These are phyloP conservation scores for Chymomyza fuscimana DNA, from an alignment of 2,888 invertebrate species.

Conservation along the genomic window DNA sequence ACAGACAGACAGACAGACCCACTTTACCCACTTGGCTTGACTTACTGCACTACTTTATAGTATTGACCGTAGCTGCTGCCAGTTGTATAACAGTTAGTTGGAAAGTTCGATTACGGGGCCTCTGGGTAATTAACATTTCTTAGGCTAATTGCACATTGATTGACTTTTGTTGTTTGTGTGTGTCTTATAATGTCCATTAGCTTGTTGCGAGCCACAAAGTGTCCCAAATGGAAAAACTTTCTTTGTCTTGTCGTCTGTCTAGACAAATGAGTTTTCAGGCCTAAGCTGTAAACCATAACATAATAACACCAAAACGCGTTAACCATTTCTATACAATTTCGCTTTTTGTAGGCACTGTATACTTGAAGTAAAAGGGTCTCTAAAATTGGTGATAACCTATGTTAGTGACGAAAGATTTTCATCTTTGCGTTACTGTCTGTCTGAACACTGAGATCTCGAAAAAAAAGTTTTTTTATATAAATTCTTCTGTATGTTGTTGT, in stretches of 20 bases:
- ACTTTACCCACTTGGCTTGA: constrained; percentile 15
- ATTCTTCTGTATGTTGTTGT: no score
- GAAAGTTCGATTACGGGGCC: constrained; percentile 7
- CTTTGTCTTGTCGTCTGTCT: constrained; percentile 6
- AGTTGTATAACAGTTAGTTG: background rate
- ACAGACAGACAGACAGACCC: no score
- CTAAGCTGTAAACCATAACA: constrained; percentile 4
- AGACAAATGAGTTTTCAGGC: constrained; percentile 2
- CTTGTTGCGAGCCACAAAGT: constrained; percentile 24
- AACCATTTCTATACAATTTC: background rate
- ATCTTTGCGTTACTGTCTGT: no score
- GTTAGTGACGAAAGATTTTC: no score
- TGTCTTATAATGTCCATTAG: constrained; percentile 56
- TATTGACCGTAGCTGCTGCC: constrained; percentile 15
- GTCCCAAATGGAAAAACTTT: constrained; percentile 9
- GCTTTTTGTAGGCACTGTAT: background rate
- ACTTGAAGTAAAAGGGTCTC: no score
- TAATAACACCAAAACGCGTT: constrained; percentile 4
- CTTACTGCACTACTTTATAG: constrained; percentile 64
- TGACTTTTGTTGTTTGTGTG: constrained; percentile 57
- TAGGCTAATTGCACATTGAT: constrained; percentile 68
- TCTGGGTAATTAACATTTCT: constrained; percentile 57
- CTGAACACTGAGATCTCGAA: no score
- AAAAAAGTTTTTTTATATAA: no score
- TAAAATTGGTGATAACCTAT: no score